Conservation (phyloP, 2,797 vertebrate genomes). For the Syngnathus rostellatus region DNA sequence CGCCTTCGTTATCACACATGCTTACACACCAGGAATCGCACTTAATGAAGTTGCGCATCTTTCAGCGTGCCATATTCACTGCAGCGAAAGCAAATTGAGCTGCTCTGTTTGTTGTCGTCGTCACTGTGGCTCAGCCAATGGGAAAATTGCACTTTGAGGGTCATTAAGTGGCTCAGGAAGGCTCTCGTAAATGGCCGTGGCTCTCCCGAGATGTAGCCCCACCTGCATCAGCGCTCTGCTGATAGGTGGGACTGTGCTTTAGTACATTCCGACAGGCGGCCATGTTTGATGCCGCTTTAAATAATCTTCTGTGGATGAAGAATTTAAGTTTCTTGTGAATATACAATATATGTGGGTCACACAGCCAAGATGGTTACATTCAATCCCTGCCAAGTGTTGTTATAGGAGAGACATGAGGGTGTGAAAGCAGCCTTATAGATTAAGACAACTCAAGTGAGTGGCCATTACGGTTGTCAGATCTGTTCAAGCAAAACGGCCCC, state of each 20-base stretch:
- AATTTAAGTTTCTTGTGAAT: too few relatives aligned
- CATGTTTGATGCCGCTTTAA: slow-evolving; percentile 40
- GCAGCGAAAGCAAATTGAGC: slow-evolving; percentile 64
- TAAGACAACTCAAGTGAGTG: slow-evolving; percentile 54
- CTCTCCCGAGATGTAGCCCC: slow-evolving; percentile 16
- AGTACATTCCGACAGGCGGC: slow-evolving; percentile 34
- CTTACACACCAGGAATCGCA: background rate
- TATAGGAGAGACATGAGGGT: slow-evolving; percentile 36
- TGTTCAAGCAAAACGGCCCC: background rate
- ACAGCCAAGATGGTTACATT: slow-evolving; percentile 38
- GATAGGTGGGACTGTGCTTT: slow-evolving; percentile 15
- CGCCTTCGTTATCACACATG: background rate
- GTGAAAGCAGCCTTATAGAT: slow-evolving; percentile 41
- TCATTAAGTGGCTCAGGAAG: slow-evolving; percentile 56
- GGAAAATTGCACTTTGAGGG: slow-evolving; percentile 55
- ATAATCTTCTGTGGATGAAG: slow-evolving; percentile 9
- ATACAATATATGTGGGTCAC: background rate
- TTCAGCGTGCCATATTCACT: slow-evolving; percentile 40
- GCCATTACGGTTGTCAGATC: slow-evolving; percentile 59
- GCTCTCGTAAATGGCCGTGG: slow-evolving; percentile 34
- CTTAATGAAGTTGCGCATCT: slow-evolving; percentile 26
- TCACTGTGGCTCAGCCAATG: slow-evolving; percentile 57
- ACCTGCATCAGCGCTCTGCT: background rate
- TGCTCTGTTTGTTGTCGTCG: slow-evolving; percentile 51
- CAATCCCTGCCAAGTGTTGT: slow-evolving; percentile 45